Evolutionary conservation across 2,797 vertebrate species (phyloP), one percentile per base, ranked within the genome.

Genomic region (Mormyrus hasselquistii): DNA sequence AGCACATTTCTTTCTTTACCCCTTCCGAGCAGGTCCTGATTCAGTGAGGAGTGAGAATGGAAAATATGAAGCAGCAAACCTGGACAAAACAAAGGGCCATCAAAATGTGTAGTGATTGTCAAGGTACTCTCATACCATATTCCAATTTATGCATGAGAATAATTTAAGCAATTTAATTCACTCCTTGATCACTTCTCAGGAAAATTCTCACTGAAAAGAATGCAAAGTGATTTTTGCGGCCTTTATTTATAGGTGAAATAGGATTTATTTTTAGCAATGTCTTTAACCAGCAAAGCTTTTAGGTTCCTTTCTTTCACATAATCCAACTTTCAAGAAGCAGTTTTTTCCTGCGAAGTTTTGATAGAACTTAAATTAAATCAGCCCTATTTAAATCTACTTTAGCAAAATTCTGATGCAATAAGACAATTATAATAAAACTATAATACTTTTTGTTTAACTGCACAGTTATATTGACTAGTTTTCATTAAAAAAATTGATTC

Each of bases 151-250:
- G 38, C 76, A 44, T 82, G 41, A 44, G 34, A 73, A 73, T 73
- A 38, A 44, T 82, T 82, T 82, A 44, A 82, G 76, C 76, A 44
- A 82, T 82, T 82, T 82, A 82, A 44, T 82, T 82, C 76, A 82
- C 76, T 82, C 41, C 76, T 82, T 82, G 76, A 82, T 82, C 76
- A 82, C 41, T 82, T 82, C 41, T 44, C 76, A 82, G 16, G 19
- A 82, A 82, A 82, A 82, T n/a, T n/a, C 34, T 34, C 34, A 73
- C 25, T 73, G 69, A 82, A 82, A 82, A 82, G 14, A 47, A 82
- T 82, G 76, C 76, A 82, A 82, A 82, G 76, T 82, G 41, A 82
- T 47, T 82, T 47, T 34, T 44, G 41, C 8, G 0, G 76, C 76
- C 41, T 82, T 82, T 82, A 82, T 82, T 82, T 47, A 82, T 82